These are phyloP conservation scores for Macrophya alboannulata DNA, from an alignment of 2,888 invertebrate species.

Conservation along the genomic window DNA sequence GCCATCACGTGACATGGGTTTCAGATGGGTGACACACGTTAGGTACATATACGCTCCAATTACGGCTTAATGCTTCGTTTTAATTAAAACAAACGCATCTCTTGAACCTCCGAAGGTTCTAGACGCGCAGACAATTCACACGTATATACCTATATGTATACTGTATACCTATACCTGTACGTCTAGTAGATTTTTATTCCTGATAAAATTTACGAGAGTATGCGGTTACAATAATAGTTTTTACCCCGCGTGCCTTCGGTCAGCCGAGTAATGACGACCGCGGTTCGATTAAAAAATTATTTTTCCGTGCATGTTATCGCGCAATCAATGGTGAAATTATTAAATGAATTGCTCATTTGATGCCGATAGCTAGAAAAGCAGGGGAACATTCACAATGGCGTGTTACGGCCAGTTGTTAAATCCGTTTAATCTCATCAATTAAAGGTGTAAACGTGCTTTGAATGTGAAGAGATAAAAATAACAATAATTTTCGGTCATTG, in stretches of 20 bases:
- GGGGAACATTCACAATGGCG: constrained; percentile 15
- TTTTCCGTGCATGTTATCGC: constrained; percentile 72
- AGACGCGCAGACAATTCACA: background rate
- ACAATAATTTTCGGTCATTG: constrained; percentile 8
- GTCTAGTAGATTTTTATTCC: background rate
- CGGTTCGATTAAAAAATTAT: constrained; percentile 72
- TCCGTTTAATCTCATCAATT: constrained; percentile 32
- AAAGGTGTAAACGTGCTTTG: constrained; percentile 22
- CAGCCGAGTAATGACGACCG: constrained; percentile 62
- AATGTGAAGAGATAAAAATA: constrained; percentile 28
- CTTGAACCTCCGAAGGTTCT: background rate
- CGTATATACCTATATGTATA: background rate
- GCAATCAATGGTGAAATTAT: constrained; percentile 72
- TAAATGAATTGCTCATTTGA: constrained; percentile 75
- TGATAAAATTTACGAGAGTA: background rate
- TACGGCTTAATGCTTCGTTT: constrained; percentile 49
- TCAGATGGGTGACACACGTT: constrained; percentile 52
- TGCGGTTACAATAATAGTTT: background rate
- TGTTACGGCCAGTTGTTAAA: constrained; percentile 39
- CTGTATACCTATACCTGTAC: background rate
- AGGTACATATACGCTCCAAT: constrained; percentile 46
- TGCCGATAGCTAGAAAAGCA: constrained; percentile 69
- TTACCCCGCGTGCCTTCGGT: background rate
- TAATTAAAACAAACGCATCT: constrained; percentile 47
- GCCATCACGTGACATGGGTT: constrained; percentile 52